Conservation (phyloP, 2,113 vertebrate genomes). For the Vidua macroura region DNA sequence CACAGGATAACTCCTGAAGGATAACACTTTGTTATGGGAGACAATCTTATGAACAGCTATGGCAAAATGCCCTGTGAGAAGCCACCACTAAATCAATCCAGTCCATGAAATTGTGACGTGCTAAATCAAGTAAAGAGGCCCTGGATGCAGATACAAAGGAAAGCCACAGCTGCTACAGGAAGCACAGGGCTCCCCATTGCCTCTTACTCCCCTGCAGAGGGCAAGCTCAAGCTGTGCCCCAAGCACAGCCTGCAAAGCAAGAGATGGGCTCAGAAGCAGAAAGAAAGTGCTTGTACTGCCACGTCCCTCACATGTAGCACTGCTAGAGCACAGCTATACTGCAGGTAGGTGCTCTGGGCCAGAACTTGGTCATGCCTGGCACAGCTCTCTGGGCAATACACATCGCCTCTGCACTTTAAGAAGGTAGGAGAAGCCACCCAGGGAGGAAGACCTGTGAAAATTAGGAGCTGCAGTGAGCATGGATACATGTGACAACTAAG, state of each 20-base stretch:
- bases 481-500: not conserved
- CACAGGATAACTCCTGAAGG: not conserved
- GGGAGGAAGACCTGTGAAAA: not conserved
- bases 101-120: fast-evolving
- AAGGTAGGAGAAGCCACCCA: not conserved
- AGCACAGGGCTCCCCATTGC: not conserved
- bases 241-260: not conserved
- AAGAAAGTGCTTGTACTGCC: not conserved
- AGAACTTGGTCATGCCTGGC: not conserved
- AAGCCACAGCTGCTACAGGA: not conserved
- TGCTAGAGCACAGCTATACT: not conserved
- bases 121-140: not conserved
- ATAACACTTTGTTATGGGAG: not conserved
- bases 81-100: not conserved
- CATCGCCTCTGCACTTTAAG: not conserved
- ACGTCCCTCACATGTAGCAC: not conserved
- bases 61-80: not conserved
- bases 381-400: not conserved
- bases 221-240: not conserved
- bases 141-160: not conserved
- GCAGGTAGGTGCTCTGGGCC: not conserved
- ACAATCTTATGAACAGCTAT: not conserved
- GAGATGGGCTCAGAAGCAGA: not conserved
- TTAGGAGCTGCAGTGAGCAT: not conserved
- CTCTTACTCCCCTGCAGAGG: not conserved